Evolutionary conservation across 2,888 invertebrate species (phyloP), one percentile per base, ranked within the genome.

Genomic region (Morpho deidamia): DNA sequence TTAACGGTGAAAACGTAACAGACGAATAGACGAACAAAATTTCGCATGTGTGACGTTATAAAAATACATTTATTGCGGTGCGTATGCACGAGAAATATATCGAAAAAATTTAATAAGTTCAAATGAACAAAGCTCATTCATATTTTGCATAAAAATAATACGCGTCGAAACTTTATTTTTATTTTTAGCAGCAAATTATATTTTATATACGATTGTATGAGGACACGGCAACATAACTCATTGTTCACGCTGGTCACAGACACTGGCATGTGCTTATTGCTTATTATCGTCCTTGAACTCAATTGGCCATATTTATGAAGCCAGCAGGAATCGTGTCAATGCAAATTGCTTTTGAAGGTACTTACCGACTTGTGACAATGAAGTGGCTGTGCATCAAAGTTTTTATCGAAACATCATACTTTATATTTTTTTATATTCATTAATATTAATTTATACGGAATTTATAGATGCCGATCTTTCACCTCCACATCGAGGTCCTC

Each of bases 231-330:
- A 74, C 74, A 78, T 81, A 80, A 78, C 75, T 84, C 80, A 88
- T 89, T 89, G 87, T 88, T 84, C 81, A 86, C 81, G 78, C 84
- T 81, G 85, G 83, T 84, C 88, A 82, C 88, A 86, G 72, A 77
- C 78, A 69, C 71, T 72, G 76, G 66, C 73, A 75, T 80, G 79
- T 80, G 82, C 78, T 84, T 81, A 83, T 79, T 70, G 68, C 49
- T 49, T 49, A 49, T 49, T 49, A 35, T 68, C 75, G 87, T 83
- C 87, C 88, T 87, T 88, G 87, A 88, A 87, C 88, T 88, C 83
- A 83, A 89, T 89, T 80, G 81, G 72, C 69, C 76, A 76, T 77
- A 80, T 83, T 84, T 81, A 83, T 81, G 79, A 81, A 80, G 81
- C 81, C 83, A 83, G 81, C 81, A 81, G 84, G 80, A 84, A 78